Conservation (phyloP, 2,888 invertebrate species). For the Sarcophaga carnaria region DNA sequence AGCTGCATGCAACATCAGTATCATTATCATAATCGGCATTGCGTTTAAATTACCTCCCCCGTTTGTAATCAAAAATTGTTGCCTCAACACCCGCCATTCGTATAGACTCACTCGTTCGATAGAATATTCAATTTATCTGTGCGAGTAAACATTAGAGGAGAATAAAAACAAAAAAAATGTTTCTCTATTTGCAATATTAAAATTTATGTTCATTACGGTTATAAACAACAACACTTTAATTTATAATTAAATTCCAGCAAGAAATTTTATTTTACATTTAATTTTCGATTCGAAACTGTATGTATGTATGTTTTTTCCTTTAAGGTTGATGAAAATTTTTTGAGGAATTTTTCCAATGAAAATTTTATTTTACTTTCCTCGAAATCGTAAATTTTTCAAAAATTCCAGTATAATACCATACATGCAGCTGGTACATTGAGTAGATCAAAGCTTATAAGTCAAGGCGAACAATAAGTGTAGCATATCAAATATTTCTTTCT, state of each 20-base stretch:
- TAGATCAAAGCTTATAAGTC: not conserved
- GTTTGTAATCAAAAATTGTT: conserved; percentile 36
- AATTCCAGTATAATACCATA: too few relatives aligned
- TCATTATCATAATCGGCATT: conserved; percentile 14
- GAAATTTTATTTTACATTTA: too few relatives aligned
- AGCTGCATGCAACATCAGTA: not conserved
- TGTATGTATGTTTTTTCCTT: not conserved
- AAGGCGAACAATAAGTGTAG: not conserved
- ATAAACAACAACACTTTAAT: conserved; percentile 13
- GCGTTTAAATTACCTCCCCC: conserved; percentile 64
- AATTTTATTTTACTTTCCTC: not conserved
- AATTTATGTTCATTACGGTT: conserved; percentile 35
- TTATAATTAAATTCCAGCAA: not conserved
- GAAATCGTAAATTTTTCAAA: too few relatives aligned
- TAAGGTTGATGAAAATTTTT: not conserved
- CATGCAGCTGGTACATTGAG: too few relatives aligned
- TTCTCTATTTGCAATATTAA: conserved; percentile 2
- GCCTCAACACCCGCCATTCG: conserved; percentile 35
- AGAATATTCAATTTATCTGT: conserved; percentile 7
- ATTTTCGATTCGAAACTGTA: too few relatives aligned
- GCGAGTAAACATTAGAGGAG: not conserved
- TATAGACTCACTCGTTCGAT: too few relatives aligned
- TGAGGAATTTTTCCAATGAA: not conserved
- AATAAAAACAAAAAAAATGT: not conserved
- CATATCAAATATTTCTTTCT: not conserved